Evolutionary conservation across 2,797 vertebrate species (phyloP), one percentile per base, ranked within the genome.

Genomic region (Pempheris klunzingeri): DNA sequence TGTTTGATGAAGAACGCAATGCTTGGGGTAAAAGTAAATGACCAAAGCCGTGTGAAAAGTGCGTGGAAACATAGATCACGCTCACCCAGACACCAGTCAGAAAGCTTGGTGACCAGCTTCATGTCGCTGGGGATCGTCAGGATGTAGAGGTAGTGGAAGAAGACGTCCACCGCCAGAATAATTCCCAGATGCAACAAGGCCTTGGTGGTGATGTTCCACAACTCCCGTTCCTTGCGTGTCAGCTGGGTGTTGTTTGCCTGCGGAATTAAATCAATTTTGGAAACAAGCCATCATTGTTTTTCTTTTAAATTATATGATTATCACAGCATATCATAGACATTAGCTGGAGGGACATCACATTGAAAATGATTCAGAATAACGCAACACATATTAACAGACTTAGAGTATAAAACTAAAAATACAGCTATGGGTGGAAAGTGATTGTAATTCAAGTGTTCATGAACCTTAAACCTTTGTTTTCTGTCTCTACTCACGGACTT

Each of bases 71-170:
- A n/a, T n/a, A n/a, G n/a, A n/a, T n/a, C n/a, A n/a, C n/a, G n/a
- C 61, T 87, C 90, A 99, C 98, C 98, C 11, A 99, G 86, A 59
- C 96, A 96, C 91, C 97, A 98, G 86, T 99, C 98, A 0, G 97
- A 96, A 46, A 99, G 95, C 66, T 95, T 95, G 77, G 82, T 93
- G 62, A 95, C 88, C 11, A 99, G 95, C 87, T 97, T 98, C 91
- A 99, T 92, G 93, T 99, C 98, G 0, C 85, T 95, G 54, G 98
- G 98, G 80, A 99, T 98, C 39, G 97, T 98, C 88, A 99, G 89
- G 93, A 99, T 99, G 92, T 99, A 99, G 78, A 99, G 96, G 90
- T 96, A 99, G 87, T 99, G 98, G 88, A 99, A 99, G 92, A 98
- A 96, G 85, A 97, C 71, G 14, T 99, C 97, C 88, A 99, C 97